Percentiles rank a stretch among this genome's conserved stretches.
These are phyloP conservation scores for Cephus spinipes DNA, from an alignment of 2,888 invertebrate species.

Conservation along the genomic window DNA sequence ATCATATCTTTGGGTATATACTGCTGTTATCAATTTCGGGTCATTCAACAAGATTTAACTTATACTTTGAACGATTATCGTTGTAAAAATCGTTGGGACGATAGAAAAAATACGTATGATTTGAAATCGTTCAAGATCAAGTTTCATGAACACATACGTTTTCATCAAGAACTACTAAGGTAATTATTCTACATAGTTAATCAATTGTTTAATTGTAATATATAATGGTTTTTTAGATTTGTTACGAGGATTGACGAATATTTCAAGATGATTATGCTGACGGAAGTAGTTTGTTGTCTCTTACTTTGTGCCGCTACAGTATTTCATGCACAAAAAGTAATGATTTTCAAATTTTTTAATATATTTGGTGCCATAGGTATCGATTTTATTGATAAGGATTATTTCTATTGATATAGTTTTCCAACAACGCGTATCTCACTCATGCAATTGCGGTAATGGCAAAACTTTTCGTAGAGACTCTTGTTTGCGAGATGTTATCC, in stretches of 20 bases:
- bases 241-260: constrained; percentile 6
- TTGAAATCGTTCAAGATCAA: background rate
- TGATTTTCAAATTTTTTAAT: background rate
- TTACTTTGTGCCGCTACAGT: constrained; percentile 15
- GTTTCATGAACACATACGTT: constrained; percentile 2
- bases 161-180: constrained; percentile 16
- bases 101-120: background rate
- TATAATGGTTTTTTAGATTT: constrained; percentile 6
- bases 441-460: constrained; percentile 8
- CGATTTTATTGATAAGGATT: background rate
- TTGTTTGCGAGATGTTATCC: constrained; percentile 14
- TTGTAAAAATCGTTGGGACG: background rate
- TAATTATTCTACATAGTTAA: background rate
- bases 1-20: constrained; percentile 16
- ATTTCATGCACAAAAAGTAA: constrained; percentile 18
- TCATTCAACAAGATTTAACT: background rate
- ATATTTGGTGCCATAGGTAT: background rate
- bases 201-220: background rate
- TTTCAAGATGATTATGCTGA: constrained; percentile 9
- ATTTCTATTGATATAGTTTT: constrained; percentile 8
- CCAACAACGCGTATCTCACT: constrained; percentile 7
- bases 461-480: constrained; percentile 11
- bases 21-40: constrained; percentile 8
- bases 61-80: constrained; percentile 1
- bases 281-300: constrained; percentile 13